Conservation (phyloP, 1,140 invertebrate genomes). For the Phocides pigmalion region DNA sequence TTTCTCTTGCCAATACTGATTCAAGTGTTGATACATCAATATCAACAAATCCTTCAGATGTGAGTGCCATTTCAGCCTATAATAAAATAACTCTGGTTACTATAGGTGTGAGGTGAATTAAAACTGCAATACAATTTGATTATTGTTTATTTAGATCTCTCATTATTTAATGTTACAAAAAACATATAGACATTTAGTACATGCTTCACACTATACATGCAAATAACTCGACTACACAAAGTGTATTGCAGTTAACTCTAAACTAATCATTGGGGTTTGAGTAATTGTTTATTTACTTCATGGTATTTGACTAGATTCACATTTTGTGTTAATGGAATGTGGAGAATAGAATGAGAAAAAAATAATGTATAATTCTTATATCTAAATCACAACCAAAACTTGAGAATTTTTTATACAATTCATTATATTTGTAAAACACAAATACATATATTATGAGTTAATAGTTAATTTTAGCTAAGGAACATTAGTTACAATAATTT, state of each 20-base stretch:
- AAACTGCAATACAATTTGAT: constrained; percentile 84
- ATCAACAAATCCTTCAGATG: constrained; percentile 96
- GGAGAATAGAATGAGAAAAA: constrained; percentile 9
- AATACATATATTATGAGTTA: constrained; percentile 30
- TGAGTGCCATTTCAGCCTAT: constrained; percentile 96
- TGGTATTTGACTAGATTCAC: constrained; percentile 24
- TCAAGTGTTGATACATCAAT: constrained; percentile 95
- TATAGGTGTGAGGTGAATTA: constrained; percentile 59
- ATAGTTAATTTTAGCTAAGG: constrained; percentile 29
- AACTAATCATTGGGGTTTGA: constrained; percentile 11
- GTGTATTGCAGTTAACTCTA: constrained; percentile 76
- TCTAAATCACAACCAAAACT: constrained; percentile 75
- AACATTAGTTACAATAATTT: constrained; percentile 54
- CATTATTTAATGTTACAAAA: constrained; percentile 58
- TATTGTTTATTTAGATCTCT: constrained; percentile 73
- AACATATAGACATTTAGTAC: constrained; percentile 48
- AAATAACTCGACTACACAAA: constrained; percentile 63
- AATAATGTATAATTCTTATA: constrained; percentile 40
- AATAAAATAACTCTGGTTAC: constrained; percentile 65
- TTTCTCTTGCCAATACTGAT: constrained; percentile 94
- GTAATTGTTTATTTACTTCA: constrained; percentile 6
- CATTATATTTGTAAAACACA: constrained; percentile 30
- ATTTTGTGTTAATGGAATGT: constrained; percentile 29
- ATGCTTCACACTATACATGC: constrained; percentile 63
- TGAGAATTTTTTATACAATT: constrained; percentile 51